Percentiles rank a stretch among this genome's conserved stretches.
phyloP scores from a whole-genome alignment of 2,888 invertebrate genomes.

The Vandiemenella viatica region DNA sequence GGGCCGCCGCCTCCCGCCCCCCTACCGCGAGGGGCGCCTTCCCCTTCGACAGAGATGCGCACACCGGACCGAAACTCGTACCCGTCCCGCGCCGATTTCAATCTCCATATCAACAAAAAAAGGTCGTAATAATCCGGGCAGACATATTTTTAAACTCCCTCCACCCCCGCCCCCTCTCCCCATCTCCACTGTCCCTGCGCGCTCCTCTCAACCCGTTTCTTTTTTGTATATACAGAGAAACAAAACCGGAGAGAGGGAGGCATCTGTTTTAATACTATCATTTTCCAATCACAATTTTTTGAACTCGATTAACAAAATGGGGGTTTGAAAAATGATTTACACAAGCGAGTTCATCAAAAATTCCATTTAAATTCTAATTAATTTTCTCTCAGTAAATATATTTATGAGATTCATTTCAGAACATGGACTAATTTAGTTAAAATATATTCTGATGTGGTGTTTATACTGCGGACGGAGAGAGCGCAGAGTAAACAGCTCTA shows the following conservation, averaged over 20 bases:
- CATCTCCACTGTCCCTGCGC: too few species aligned
- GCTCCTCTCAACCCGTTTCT: too few species aligned
- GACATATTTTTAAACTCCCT: background rate
- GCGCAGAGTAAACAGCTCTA: background rate
- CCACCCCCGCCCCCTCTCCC: too few species aligned
- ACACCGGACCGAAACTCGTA: constrained; percentile 21
- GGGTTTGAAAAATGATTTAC: background rate
- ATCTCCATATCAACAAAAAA: constrained; percentile 25
- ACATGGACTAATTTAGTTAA: background rate
- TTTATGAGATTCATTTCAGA: background rate
- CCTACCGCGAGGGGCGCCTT: background rate
- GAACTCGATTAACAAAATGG: background rate
- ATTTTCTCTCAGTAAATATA: background rate
- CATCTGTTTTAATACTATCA: background rate
- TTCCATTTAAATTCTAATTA: background rate
- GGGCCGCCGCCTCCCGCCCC: background rate
- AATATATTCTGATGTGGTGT: background rate
- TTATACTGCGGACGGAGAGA: background rate
- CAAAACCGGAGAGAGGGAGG: too few species aligned
- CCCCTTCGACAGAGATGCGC: constrained; percentile 24
- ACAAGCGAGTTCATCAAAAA: background rate
- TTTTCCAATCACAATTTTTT: background rate
- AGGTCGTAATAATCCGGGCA: background rate
- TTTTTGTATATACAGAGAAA: too few species aligned
- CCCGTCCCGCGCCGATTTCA: constrained; percentile 34